phyloP scores from a whole-genome alignment of 1,140 invertebrate species.

The Rhysida immarginata region DNA sequence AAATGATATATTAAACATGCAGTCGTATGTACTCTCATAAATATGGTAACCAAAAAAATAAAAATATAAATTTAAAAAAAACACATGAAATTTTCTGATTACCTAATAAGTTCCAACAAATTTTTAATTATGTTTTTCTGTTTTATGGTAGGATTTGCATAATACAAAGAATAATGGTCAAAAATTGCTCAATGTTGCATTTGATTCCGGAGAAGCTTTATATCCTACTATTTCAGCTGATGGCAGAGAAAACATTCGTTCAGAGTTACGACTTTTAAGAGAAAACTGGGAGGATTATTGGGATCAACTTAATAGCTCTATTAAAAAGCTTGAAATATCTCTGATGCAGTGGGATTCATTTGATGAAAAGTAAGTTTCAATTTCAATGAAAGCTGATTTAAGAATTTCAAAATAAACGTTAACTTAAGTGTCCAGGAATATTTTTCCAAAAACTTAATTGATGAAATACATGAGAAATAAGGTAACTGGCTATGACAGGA shows the following conservation, averaged over 20 bases:
- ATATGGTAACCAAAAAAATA: too few relatives aligned
- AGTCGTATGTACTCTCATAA: too few relatives aligned
- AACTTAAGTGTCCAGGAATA: too few relatives aligned
- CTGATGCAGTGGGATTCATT: constrained; percentile 76
- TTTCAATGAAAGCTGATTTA: too few relatives aligned
- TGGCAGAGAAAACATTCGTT: constrained; percentile 64
- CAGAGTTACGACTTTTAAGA: constrained; percentile 60
- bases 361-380: constrained; percentile 43
- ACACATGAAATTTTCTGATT: constrained; percentile 11
- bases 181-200: constrained; percentile 54
- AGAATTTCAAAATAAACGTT: too few relatives aligned
- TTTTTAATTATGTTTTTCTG: constrained; percentile 8
- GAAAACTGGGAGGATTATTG: constrained; percentile 66
- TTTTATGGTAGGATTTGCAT: constrained; percentile 14
- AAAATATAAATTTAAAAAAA: too few relatives aligned
- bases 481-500: too few relatives aligned
- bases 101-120: constrained; percentile 17
- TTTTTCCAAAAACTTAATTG: too few relatives aligned
- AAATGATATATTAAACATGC: too few relatives aligned
- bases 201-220: constrained; percentile 70
- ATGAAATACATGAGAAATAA: too few relatives aligned
- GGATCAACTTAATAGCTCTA: constrained; percentile 64
- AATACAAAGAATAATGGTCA: constrained; percentile 48
- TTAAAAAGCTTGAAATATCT: constrained; percentile 69
- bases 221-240: constrained; percentile 73